Evolutionary conservation across 2,113 vertebrate species (phyloP).

Genomic region (Clarias macrocephalus): DNA sequence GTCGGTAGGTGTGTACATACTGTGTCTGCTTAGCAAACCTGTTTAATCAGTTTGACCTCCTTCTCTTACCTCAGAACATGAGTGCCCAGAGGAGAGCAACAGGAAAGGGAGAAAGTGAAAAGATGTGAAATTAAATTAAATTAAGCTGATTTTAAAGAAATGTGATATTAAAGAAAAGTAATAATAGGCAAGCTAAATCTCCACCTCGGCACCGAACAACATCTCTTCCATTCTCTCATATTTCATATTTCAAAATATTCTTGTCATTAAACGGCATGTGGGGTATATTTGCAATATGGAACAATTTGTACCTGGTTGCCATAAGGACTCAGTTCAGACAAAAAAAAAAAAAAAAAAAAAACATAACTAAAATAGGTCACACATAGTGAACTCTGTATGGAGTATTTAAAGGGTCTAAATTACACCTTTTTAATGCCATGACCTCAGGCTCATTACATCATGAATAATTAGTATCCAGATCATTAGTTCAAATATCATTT

Average conservation of each 20-base stretch:
- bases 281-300: slow-evolving; percentile 33
- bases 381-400: slow-evolving; percentile 59
- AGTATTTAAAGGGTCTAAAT: slow-evolving; percentile 62
- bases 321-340: slow-evolving; percentile 18
- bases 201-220: background rate
- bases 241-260: background rate
- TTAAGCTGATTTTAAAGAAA: background rate
- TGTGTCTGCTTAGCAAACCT: background rate
- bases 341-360: slow-evolving; percentile 37
- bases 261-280: slow-evolving; percentile 1
- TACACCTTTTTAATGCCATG: slow-evolving; percentile 63
- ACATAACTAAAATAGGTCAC: slow-evolving; percentile 55
- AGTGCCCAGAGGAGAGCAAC: background rate
- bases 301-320: slow-evolving; percentile 41
- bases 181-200: background rate
- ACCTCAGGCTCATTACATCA: slow-evolving; percentile 64
- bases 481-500: slow-evolving; percentile 53
- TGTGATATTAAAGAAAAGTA: background rate
- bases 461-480: slow-evolving; percentile 64
- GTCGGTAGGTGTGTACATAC: background rate
- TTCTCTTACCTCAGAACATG: background rate
- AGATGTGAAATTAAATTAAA: slow-evolving; percentile 2
- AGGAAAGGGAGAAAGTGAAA: background rate
- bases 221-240: background rate
- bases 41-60: background rate